Evolutionary conservation across 2,113 vertebrate species (phyloP).

Genomic region (Tamias sibiricus): DNA sequence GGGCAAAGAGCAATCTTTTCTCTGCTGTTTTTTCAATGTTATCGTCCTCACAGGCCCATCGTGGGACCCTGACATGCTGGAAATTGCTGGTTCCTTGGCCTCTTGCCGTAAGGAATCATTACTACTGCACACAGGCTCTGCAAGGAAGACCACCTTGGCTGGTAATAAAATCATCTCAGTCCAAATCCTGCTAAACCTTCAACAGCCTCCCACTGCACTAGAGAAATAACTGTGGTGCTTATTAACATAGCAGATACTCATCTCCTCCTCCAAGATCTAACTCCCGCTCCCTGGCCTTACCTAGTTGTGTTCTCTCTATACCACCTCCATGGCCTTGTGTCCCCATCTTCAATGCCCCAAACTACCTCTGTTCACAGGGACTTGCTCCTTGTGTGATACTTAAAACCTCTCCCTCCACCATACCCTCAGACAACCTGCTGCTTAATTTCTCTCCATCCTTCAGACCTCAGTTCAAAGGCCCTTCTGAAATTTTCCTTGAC

Average conservation of each 20-base stretch:
- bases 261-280: too few species aligned
- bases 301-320: not conserved
- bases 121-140: not conserved
- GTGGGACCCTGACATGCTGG: not conserved
- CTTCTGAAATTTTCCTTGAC: not conserved
- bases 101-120: not conserved
- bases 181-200: not conserved
- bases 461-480: not conserved
- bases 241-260: not conserved
- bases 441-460: not conserved
- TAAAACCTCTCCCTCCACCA: not conserved
- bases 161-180: not conserved
- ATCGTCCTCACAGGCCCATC: not conserved
- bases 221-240: not conserved
- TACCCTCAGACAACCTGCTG: not conserved
- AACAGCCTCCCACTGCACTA: not conserved
- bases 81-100: not conserved
- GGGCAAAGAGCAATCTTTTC: conserved; percentile 24
- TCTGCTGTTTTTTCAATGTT: conserved; percentile 37
- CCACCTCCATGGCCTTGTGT: not conserved
- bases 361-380: not conserved
- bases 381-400: not conserved
- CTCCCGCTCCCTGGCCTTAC: not conserved
- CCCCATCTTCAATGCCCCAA: not conserved
- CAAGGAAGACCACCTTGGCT: not conserved